These are phyloP conservation scores for Andrena flavipes DNA, from an alignment of 2,888 invertebrate species.

Conservation along the genomic window DNA sequence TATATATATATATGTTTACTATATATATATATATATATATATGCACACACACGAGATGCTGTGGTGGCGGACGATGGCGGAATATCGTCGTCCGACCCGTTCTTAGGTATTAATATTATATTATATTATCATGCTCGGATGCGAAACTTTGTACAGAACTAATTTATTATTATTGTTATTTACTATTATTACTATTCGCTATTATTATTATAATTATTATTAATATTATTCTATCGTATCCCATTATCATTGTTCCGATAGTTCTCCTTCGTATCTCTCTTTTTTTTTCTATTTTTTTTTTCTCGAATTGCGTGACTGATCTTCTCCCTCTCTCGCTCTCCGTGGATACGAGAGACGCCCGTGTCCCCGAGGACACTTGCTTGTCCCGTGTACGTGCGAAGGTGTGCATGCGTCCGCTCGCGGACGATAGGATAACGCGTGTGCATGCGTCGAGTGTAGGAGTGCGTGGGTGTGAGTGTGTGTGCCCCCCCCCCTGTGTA, in stretches of 20 bases:
- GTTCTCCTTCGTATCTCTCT: constrained; percentile 39
- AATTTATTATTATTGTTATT: constrained; percentile 85
- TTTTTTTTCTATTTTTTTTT: constrained; percentile 36
- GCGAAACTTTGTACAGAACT: constrained; percentile 83
- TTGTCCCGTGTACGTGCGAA: constrained; percentile 30
- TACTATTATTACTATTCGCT: constrained; percentile 78
- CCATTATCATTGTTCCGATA: constrained; percentile 80
- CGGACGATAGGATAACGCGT: constrained; percentile 15
- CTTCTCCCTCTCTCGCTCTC: constrained; percentile 16
- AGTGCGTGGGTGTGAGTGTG: not conserved
- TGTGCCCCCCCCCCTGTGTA: constrained; percentile 18
- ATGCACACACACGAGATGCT: constrained; percentile 73
- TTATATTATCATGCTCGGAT: constrained; percentile 79
- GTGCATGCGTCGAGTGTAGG: constrained; percentile 41
- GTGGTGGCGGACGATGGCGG: constrained; percentile 71
- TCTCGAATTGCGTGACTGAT: constrained; percentile 65
- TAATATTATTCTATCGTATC: constrained; percentile 73
- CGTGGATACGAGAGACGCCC: constrained; percentile 40
- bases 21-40: constrained; percentile 28
- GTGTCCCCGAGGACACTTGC: constrained; percentile 46
- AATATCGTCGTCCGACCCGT: constrained; percentile 59
- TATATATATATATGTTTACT: constrained; percentile 18
- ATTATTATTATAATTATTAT: constrained; percentile 74
- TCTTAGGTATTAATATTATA: constrained; percentile 81
- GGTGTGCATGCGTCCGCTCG: constrained; percentile 26